Conservation (phyloP, 2,888 invertebrate species). For the Melangyna quadrimaculata region DNA sequence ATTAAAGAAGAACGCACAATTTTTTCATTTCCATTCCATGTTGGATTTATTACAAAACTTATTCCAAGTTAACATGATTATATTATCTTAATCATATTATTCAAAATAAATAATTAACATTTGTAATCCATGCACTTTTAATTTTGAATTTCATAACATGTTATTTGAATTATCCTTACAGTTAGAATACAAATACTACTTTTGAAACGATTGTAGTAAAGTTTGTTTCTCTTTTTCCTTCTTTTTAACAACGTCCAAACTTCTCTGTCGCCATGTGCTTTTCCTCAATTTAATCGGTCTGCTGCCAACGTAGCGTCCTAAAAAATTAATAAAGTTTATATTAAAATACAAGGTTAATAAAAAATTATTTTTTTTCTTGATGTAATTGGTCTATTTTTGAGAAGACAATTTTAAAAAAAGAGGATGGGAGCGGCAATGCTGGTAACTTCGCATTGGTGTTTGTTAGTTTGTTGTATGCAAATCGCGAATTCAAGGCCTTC, state of each 20-base stretch:
- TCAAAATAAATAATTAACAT: neutral
- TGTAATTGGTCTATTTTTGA: too few species aligned
- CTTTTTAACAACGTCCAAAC: constrained; percentile 95
- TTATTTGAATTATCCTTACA: neutral
- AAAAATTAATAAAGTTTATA: neutral
- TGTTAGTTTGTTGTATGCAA: too few species aligned
- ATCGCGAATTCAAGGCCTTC: too few species aligned
- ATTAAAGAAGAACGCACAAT: too few species aligned
- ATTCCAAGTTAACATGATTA: neutral
- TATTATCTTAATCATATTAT: neutral
- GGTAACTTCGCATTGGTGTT: too few species aligned
- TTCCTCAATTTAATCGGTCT: constrained; percentile 98
- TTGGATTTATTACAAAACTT: neutral
- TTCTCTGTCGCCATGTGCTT: constrained; percentile 97
- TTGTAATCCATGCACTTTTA: neutral
- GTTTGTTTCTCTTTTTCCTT: constrained; percentile 97
- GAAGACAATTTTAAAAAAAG: too few species aligned
- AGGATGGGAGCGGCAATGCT: too few species aligned
- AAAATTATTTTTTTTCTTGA: too few species aligned
- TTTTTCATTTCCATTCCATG: too few species aligned
- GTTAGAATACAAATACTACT: constrained; percentile 57
- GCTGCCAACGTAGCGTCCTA: constrained; percentile 98
- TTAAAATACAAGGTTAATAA: too few species aligned
- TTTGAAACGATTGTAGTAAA: constrained; percentile 83
- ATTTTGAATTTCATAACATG: neutral